A percentile compares a stretch with the other conserved stretches of the same genome.
These are phyloP conservation scores for Malurus leucopterus DNA, from an alignment of 2,797 vertebrate species.

Conservation along the genomic window DNA sequence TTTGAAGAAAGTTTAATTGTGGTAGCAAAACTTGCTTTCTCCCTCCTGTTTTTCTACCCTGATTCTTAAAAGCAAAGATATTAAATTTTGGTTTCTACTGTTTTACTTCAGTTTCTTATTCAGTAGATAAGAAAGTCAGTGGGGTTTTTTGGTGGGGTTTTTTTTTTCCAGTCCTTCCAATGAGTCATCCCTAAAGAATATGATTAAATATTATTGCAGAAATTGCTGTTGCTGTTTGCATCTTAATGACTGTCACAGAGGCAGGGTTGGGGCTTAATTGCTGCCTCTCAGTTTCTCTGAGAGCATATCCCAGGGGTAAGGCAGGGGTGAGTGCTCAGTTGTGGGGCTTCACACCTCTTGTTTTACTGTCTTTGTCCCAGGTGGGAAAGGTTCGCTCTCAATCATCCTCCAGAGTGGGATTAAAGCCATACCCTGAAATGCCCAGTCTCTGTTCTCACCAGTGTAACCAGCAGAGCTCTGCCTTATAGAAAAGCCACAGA, in stretches of 20 bases:
- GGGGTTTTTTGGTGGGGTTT: too few relatives aligned
- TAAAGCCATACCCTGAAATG: background rate
- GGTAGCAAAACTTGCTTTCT: background rate
- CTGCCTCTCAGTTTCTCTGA: background rate
- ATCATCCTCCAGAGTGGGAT: background rate
- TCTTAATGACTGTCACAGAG: background rate
- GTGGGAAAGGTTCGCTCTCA: background rate
- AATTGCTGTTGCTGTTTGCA: background rate
- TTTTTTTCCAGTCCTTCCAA: background rate
- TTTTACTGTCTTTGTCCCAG: background rate
- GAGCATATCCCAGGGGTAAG: background rate
- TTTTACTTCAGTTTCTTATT: background rate
- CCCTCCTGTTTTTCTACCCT: background rate
- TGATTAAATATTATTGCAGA: background rate
- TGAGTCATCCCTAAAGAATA: background rate
- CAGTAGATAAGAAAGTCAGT: background rate
- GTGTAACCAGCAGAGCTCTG: background rate
- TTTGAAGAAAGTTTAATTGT: background rate
- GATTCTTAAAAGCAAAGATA: background rate
- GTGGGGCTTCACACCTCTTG: background rate
- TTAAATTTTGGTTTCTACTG: background rate
- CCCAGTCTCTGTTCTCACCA: background rate
- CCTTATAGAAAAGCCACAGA: background rate
- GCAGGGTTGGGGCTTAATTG: background rate
- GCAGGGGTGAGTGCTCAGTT: fast-evolving